phyloP scores from a whole-genome alignment of 2,797 vertebrate genomes.

The Ptychobarbus kaznakovi region DNA sequence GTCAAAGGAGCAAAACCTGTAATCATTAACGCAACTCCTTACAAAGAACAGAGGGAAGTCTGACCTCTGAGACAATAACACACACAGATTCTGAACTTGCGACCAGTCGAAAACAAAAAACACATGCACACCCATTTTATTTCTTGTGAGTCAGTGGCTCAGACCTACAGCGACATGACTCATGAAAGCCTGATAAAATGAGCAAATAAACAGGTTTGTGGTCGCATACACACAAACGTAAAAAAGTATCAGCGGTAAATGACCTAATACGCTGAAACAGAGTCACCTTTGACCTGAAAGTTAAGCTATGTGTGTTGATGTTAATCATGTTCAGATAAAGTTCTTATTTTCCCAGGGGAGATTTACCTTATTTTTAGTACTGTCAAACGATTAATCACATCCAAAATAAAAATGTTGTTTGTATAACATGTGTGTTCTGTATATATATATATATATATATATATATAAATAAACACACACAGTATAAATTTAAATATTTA shows the following conservation, averaged over 20 bases:
- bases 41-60: slow-evolving; percentile 60
- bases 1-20: slow-evolving; percentile 65
- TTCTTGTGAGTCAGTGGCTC: slow-evolving; percentile 22
- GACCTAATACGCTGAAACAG: slow-evolving; percentile 14
- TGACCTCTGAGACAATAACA: slow-evolving; percentile 50
- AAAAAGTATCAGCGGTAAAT: slow-evolving; percentile 76
- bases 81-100: slow-evolving; percentile 31
- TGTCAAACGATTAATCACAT: too few relatives aligned
- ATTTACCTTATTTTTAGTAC: background rate
- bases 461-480: too few relatives aligned
- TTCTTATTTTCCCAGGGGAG: background rate
- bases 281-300: slow-evolving; percentile 46
- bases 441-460: too few relatives aligned
- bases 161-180: background rate
- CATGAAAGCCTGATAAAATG: background rate
- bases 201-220: background rate
- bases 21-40: slow-evolving; percentile 75
- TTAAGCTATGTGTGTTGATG: slow-evolving; percentile 11
- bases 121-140: slow-evolving; percentile 32
- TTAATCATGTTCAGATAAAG: background rate
- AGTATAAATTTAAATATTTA: too few relatives aligned
- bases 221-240: slow-evolving; percentile 31
- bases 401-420: too few relatives aligned
- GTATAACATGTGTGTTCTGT: too few relatives aligned
- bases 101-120: slow-evolving; percentile 44